Evolutionary conservation across 2,888 invertebrate species (phyloP), one percentile per base, ranked within the genome.

Genomic region (Cosmopolites sordidus): DNA sequence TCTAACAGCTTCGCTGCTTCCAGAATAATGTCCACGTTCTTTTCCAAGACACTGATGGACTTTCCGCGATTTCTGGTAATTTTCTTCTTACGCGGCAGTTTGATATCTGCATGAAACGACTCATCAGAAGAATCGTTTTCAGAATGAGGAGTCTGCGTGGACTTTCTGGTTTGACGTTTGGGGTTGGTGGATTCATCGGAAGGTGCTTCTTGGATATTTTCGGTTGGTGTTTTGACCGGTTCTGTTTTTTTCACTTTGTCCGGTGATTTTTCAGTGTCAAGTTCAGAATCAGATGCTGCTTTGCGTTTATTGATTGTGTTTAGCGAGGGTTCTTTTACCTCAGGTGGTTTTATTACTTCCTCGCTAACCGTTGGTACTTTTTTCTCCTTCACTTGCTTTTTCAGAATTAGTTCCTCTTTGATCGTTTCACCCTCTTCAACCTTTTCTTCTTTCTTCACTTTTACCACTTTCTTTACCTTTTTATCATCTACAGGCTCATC

Each of bases 11-110:
- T 41, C 8, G 56, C 56, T 5, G 56, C 56, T 40, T 56, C 52
- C 14, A 56, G 16, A 33, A 56, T 56, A 27, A 56, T 56, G 15
- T 56, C 56, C 1, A 56, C 56, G 16, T 53, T 56, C 11, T 44
- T 52, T 29, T 52, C 52, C 4, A 56, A 12, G 14, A 56, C 46
- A n/a, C 47, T 56, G 8, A 29, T 18, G 16, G 43, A 16, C n/a
- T 11, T 39, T 5, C 5, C n/a, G 11, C 14, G 8, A 1, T 11
- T 29, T 49, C 66, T 59, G 4, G 65, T 66, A 3, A 58, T 44
- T 54, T 65, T 65, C 48, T 65, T 68, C 49, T 64, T 64, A 41
- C 61, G 60, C 1, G 67, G 64, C 1, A 65, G 58, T 50, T 55
- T 63, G 14, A 66, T 56, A 29, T 67, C 64, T 3, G 60, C 52